Evolutionary conservation across 2,797 vertebrate genomes (phyloP).

Genomic region (Discoglossus pictus): DNA sequence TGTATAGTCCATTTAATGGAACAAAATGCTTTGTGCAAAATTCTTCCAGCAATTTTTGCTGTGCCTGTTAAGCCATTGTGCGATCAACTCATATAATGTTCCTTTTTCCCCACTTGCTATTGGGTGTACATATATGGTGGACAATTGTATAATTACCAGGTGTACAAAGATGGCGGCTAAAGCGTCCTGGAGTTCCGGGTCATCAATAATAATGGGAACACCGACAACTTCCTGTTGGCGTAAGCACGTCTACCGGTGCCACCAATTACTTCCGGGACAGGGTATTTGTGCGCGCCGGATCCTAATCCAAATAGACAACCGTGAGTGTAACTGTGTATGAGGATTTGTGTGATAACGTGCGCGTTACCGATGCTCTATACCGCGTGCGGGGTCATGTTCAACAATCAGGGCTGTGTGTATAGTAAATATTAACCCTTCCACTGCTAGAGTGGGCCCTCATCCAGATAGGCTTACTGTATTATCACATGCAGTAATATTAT

Average conservation of each 20-base stretch:
- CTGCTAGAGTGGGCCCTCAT: too few species aligned
- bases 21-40: too few species aligned
- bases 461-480: neutral
- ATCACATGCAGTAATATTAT: neutral
- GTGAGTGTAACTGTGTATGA: neutral
- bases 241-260: neutral
- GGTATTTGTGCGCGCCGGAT: slow-evolving; percentile 29
- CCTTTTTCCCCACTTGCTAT: neutral
- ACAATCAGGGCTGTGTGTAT: neutral
- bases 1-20: too few species aligned
- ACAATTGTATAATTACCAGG: neutral
- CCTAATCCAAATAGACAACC: slow-evolving; percentile 1
- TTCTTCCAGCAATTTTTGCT: too few species aligned
- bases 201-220: too few species aligned
- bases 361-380: too few species aligned
- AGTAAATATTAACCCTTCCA: too few species aligned
- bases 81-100: too few species aligned
- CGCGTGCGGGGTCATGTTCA: too few species aligned
- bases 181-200: too few species aligned
- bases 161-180: slow-evolving; percentile 3
- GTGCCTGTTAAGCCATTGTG: too few species aligned
- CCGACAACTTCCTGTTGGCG: neutral
- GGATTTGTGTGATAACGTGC: neutral
- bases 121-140: slow-evolving; percentile 19
- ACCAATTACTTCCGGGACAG: slow-evolving; percentile 35